Conservation (phyloP, 2,113 vertebrate species). For the Mixornis gularis region DNA sequence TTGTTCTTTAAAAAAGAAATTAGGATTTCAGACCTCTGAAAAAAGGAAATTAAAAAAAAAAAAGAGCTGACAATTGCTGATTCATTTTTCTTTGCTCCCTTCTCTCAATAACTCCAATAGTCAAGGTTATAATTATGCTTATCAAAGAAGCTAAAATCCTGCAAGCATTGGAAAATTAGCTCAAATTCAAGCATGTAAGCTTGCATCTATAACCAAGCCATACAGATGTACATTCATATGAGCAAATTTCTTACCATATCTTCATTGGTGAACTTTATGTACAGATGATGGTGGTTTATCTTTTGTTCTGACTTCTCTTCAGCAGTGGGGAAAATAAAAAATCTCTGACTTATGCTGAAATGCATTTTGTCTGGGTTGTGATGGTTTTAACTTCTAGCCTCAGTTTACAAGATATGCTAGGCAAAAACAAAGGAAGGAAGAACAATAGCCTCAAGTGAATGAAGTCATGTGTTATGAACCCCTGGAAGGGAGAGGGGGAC, state of each 20-base stretch:
- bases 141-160: not conserved
- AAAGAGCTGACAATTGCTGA: not conserved
- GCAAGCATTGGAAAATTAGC: not conserved
- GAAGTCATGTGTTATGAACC: not conserved
- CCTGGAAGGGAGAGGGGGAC: not conserved
- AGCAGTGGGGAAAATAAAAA: not conserved
- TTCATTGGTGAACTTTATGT: not conserved
- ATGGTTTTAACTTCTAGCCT: not conserved
- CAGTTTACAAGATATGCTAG: not conserved
- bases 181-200: not conserved
- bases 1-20: not conserved
- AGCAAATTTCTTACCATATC: not conserved
- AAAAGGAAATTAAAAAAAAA: not conserved
- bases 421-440: not conserved
- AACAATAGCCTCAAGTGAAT: not conserved
- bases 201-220: not conserved
- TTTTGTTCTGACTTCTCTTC: not conserved
- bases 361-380: not conserved
- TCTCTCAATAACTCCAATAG: not conserved
- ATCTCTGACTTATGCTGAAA: not conserved
- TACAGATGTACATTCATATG: not conserved
- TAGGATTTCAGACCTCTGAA: not conserved
- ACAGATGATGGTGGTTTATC: not conserved
- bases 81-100: not conserved
- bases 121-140: not conserved